Evolutionary conservation across 2,797 vertebrate species (phyloP).

Genomic region (Sebastolobus alascanus): DNA sequence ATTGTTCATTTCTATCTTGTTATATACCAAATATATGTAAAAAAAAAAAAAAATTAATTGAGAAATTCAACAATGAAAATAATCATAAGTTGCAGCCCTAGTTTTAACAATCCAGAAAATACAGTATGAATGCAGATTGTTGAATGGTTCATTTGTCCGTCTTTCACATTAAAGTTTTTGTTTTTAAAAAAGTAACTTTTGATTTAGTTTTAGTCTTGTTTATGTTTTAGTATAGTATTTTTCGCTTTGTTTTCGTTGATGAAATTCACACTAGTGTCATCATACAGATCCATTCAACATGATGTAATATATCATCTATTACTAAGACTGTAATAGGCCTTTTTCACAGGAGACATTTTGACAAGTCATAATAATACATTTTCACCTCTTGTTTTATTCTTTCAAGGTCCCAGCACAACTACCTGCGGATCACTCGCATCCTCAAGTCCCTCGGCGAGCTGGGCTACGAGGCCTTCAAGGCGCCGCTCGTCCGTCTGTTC

Average conservation of each 20-base stretch:
- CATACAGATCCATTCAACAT: not conserved
- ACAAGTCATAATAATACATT: not conserved
- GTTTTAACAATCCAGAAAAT: not conserved
- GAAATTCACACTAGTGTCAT: not conserved
- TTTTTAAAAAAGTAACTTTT: not conserved
- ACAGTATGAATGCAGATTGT: not conserved
- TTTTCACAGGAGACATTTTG: not conserved
- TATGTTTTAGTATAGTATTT: no score
- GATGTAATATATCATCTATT: not conserved
- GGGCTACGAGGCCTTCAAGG: constrained; percentile 96
- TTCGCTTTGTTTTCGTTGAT: not conserved
- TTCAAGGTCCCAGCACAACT: constrained; percentile 97
- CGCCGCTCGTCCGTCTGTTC: constrained; percentile 92
- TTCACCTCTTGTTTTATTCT: not conserved
- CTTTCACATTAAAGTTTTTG: not conserved
- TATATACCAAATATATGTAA: no score
- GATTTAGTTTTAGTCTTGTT: not conserved
- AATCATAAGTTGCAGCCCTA: no score
- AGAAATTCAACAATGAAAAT: no score
- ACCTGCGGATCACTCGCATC: constrained; percentile 97
- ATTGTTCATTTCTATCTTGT: not conserved
- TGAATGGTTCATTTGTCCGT: not conserved
- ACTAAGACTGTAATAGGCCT: not conserved
- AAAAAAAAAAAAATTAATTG: no score
- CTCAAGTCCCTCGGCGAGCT: constrained; percentile 98